Conservation (phyloP, 2,113 vertebrate species). For the Saccopteryx bilineata region DNA sequence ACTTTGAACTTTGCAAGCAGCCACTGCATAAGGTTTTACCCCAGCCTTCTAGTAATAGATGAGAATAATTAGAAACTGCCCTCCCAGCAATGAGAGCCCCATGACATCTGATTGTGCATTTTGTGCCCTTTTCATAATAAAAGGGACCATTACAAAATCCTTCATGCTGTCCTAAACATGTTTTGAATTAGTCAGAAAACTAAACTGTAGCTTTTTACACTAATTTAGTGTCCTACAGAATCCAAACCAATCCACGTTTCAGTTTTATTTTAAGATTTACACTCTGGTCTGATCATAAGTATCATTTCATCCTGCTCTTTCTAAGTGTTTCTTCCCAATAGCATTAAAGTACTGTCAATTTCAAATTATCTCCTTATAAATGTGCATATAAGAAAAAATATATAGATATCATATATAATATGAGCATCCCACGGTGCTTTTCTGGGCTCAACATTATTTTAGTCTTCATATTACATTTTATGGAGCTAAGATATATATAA, state of each 20-base stretch:
- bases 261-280: slow-evolving; percentile 63
- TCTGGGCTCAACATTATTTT: neutral
- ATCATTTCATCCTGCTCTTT: neutral
- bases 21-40: neutral
- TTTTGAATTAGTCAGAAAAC: slow-evolving; percentile 67
- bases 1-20: neutral
- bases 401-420: neutral
- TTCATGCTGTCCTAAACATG: slow-evolving; percentile 20
- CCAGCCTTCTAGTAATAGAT: neutral
- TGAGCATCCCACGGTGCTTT: neutral
- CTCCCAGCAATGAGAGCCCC: neutral
- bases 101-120: slow-evolving; percentile 65
- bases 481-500: neutral
- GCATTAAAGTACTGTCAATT: neutral
- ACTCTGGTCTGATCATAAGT: neutral
- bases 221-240: slow-evolving; percentile 39
- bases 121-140: slow-evolving; percentile 55
- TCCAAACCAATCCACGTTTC: slow-evolving; percentile 23
- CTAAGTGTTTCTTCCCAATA: neutral
- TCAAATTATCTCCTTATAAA: neutral
- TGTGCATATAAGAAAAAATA: neutral
- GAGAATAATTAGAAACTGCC: slow-evolving; percentile 39
- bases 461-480: neutral
- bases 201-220: slow-evolving; percentile 64
- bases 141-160: slow-evolving; percentile 54